These are phyloP conservation scores for Macaria liturata DNA, from an alignment of 2,888 invertebrate genomes.

Conservation along the genomic window DNA sequence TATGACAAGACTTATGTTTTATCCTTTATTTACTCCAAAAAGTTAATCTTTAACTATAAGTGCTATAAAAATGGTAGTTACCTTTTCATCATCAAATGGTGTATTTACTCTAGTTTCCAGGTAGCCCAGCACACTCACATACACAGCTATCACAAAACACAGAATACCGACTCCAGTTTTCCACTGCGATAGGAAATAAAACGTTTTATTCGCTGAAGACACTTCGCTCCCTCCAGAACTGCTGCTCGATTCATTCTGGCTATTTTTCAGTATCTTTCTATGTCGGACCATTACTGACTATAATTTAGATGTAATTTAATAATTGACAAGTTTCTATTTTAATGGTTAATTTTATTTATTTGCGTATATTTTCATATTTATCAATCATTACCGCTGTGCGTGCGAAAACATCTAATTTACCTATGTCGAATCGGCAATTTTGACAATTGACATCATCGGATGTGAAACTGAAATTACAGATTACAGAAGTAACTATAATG, in stretches of 20 bases:
- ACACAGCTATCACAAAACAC: constrained; percentile 87
- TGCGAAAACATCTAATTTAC: too few species aligned
- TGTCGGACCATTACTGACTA: constrained; percentile 60
- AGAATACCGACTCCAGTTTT: constrained; percentile 84
- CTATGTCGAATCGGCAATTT: too few species aligned
- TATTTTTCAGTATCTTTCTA: constrained; percentile 53
- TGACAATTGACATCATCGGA: too few species aligned
- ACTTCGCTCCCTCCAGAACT: constrained; percentile 56
- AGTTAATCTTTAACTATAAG: too few species aligned
- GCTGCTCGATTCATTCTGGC: constrained; percentile 60
- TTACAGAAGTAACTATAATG: too few species aligned
- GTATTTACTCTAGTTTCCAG: constrained; percentile 95
- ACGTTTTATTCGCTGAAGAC: constrained; percentile 42
- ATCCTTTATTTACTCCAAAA: too few species aligned
- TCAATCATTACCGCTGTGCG: too few species aligned
- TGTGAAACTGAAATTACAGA: too few species aligned
- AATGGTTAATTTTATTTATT: too few species aligned
- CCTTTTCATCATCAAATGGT: constrained; percentile 90
- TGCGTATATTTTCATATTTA: too few species aligned
- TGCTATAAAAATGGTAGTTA: constrained; percentile 43
- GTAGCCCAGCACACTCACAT: constrained; percentile 91
- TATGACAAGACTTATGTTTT: too few species aligned
- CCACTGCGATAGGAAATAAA: constrained; percentile 72
- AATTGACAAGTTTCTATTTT: constrained; percentile 44
- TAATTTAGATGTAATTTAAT: constrained; percentile 27